A percentile compares a stretch with the other conserved stretches of the same genome.
Evolutionary conservation across 2,797 vertebrate genomes (phyloP).

Genomic region (Thaleichthys pacificus): DNA sequence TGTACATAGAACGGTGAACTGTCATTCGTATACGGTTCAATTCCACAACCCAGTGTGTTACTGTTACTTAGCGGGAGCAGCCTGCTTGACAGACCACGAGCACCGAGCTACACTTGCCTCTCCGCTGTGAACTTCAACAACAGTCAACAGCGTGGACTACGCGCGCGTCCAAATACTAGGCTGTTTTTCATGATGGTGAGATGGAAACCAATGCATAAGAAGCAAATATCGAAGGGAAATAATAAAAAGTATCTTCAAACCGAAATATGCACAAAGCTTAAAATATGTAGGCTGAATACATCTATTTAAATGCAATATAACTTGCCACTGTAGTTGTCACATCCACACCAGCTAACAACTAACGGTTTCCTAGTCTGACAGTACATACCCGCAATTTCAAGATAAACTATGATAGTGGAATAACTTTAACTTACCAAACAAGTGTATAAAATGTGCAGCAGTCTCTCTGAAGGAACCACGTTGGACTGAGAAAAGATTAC

Average conservation of each 20-base stretch:
- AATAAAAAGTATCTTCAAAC: neutral
- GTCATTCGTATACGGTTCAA: neutral
- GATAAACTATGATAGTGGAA: slow-evolving; percentile 55
- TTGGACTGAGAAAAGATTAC: slow-evolving; percentile 99
- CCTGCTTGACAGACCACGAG: slow-evolving; percentile 48
- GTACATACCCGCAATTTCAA: slow-evolving; percentile 64
- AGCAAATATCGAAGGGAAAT: neutral
- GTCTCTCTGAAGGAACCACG: slow-evolving; percentile 96
- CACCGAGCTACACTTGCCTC: slow-evolving; percentile 60
- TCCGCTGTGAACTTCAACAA: slow-evolving; percentile 66
- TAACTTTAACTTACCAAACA: slow-evolving; percentile 91
- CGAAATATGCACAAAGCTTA: neutral
- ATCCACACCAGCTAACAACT: slow-evolving; percentile 46
- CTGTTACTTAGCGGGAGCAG: slow-evolving; percentile 35
- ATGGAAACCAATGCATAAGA: neutral
- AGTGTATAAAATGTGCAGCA: slow-evolving; percentile 90
- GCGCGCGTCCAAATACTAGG: slow-evolving; percentile 16
- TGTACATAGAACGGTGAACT: neutral
- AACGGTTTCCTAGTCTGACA: slow-evolving; percentile 51
- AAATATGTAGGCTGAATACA: neutral
- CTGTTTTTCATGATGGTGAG: neutral
- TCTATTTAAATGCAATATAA: neutral
- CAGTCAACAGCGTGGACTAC: slow-evolving; percentile 47
- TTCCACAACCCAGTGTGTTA: slow-evolving; percentile 26
- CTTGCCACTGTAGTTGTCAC: slow-evolving; percentile 60